Evolutionary conservation across 2,113 vertebrate genomes (phyloP), one percentile per base, ranked within the genome.

Genomic region (Naja naja): DNA sequence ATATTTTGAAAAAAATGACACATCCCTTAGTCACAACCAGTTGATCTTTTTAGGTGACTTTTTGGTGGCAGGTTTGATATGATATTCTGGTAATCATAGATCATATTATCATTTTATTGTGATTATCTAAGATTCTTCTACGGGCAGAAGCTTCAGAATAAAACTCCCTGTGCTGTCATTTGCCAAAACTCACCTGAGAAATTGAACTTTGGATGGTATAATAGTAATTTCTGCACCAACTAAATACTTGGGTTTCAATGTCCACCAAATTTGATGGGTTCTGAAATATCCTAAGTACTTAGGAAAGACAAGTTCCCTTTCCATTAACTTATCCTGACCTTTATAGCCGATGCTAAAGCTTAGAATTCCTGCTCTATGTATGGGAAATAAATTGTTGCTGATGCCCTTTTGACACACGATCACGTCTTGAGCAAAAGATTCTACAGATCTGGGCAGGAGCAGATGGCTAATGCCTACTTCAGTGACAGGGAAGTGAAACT

Each of bases 391-490:
- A 93, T 52, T 25, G 74, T 52, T 85, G 34, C 54, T 43, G 23
- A 43, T 93, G 81, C 74, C 89, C 92, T 89, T 85, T 90, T 85
- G 88, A 87, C 92, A 86, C 49, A 14, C 0, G 45, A 85, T 90
- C 88, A 52, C 43, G 18, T 90, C 39, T 90, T 52, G 55, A 52
- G 88, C 27, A 25, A 85, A 85, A n/a, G 22, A 85, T 60, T 49
- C 22, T 39, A 52, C 45, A 85, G 34, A 39, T 53, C 23, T 14
- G 34, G 23, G 55, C 43, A 90, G 45, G 74, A 93, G 86, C 92
- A 93, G 92, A 87, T 90, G 92, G 92, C 45, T 90, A 64, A 90
- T 93, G 89, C 45, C 74, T 60, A 14, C 58, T 87, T 49, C 89
- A 93, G 74, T 27, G 34, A 90, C 47, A 64, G 56, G 89, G 81